Percentiles rank a stretch among this genome's conserved stretches.
Conservation (phyloP, 2,113 vertebrate genomes). For the Dermatemys mawii region DNA sequence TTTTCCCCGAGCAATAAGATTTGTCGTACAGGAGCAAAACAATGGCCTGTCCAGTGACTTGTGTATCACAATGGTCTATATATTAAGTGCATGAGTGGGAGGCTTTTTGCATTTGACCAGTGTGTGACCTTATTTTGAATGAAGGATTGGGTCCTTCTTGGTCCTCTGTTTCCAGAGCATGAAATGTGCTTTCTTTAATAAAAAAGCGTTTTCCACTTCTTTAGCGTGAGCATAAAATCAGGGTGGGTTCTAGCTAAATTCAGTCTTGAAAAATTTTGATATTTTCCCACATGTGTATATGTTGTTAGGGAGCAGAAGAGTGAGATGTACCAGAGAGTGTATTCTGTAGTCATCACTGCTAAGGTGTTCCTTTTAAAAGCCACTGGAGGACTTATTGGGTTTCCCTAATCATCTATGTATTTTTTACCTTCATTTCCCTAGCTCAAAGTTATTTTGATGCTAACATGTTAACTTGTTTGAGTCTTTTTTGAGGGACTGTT, state of each 20-base stretch:
- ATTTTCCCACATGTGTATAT: not conserved
- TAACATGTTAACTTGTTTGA: not conserved
- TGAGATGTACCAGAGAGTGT: not conserved
- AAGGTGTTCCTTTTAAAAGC: not conserved
- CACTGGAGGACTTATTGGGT: not conserved
- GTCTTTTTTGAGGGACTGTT: not conserved
- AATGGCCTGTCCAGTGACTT: not conserved
- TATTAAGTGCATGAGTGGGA: not conserved
- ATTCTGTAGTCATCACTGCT: not conserved
- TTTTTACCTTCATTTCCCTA: not conserved
- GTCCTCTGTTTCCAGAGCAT: not conserved
- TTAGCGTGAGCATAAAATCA: not conserved
- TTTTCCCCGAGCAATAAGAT: not conserved
- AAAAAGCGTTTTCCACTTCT: rapidly evolving
- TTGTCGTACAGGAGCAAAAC: not conserved
- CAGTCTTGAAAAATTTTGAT: not conserved
- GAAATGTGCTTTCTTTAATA: not conserved
- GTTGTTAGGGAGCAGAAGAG: not conserved
- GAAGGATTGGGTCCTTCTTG: not conserved
- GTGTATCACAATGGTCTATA: not conserved
- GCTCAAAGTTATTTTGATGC: not conserved
- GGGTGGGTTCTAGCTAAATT: not conserved
- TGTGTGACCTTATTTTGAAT: not conserved
- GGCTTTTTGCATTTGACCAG: not conserved
- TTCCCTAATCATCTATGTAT: not conserved